phyloP scores from a whole-genome alignment of 2,797 vertebrate species.

The Arctocebus calabarensis region DNA sequence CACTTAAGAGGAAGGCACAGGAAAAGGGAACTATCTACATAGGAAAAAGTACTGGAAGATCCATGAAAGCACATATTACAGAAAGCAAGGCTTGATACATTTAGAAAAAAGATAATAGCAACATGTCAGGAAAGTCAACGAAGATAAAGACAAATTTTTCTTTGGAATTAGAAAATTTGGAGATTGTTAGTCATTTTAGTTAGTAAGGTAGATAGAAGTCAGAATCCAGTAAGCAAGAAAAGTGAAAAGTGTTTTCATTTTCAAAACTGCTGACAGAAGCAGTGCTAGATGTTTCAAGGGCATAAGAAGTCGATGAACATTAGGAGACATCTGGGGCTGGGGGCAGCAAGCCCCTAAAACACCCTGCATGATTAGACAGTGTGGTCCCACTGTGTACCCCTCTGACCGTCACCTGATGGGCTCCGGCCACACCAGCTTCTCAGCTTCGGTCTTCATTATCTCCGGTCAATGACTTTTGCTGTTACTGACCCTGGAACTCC shows the following conservation, averaged over 20 bases:
- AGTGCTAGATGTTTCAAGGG: background rate
- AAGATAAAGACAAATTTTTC: background rate
- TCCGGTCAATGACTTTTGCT: background rate
- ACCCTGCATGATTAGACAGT: background rate
- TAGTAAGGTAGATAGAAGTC: background rate
- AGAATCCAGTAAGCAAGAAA: background rate
- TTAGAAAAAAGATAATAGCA: background rate
- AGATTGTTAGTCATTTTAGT: slow-evolving; percentile 32
- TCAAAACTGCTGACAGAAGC: slow-evolving; percentile 9
- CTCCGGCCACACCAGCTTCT: background rate
- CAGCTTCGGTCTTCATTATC: background rate
- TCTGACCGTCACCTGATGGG: rapidly evolving
- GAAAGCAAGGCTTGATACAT: background rate
- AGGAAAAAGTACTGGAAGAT: slow-evolving; percentile 3
- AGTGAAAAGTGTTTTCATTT: background rate
- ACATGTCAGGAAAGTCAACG: background rate
- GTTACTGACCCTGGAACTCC: background rate
- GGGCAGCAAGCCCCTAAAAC: background rate
- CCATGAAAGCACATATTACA: background rate
- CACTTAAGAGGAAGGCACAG: background rate
- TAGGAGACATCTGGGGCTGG: background rate
- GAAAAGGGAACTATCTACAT: background rate
- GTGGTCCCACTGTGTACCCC: background rate
- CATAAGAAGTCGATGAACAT: background rate
- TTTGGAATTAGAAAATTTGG: background rate